A percentile compares a stretch with the other conserved stretches of the same genome.
Evolutionary conservation across 2,888 invertebrate species (phyloP).

Genomic region (Oscheius sp.): DNA sequence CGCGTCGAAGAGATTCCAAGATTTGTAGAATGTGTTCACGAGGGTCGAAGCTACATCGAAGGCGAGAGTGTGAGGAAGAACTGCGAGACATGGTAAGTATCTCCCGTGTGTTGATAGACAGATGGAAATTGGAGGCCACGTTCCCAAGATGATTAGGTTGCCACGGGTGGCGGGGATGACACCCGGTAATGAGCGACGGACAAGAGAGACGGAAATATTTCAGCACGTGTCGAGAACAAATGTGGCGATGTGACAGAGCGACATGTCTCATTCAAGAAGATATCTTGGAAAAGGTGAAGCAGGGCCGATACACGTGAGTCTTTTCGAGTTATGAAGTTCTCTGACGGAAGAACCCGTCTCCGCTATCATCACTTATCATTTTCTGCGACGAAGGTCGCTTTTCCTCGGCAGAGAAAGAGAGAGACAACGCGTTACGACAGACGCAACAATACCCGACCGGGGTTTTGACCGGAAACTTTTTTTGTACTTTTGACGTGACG

Average conservation of each 20-base stretch:
- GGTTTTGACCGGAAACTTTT: background rate
- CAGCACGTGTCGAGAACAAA: constrained; percentile 75
- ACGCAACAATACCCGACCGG: background rate
- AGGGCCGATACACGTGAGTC: constrained; percentile 74
- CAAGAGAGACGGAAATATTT: constrained; percentile 17
- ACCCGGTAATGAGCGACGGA: background rate
- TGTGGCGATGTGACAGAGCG: constrained; percentile 79
- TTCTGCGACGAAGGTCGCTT: constrained; percentile 34
- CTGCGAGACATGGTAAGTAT: constrained; percentile 65
- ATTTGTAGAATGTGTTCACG: constrained; percentile 67
- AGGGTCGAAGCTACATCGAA: constrained; percentile 73
- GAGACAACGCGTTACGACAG: constrained; percentile 14
- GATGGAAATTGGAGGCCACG: background rate
- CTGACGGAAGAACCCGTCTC: constrained; percentile 32
- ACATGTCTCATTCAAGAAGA: constrained; percentile 83
- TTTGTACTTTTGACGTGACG: background rate
- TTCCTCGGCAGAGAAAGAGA: background rate
- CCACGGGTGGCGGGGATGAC: too few relatives aligned
- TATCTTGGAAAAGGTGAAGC: constrained; percentile 81
- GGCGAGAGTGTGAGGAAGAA: constrained; percentile 60
- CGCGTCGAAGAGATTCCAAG: background rate
- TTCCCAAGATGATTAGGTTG: too few relatives aligned
- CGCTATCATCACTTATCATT: constrained; percentile 36
- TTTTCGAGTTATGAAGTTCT: constrained; percentile 24
- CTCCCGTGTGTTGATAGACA: background rate